A percentile compares a stretch with the other conserved stretches of the same genome.
Evolutionary conservation across 2,113 vertebrate genomes (phyloP).

Genomic region (Campylomormyrus tamandua): DNA sequence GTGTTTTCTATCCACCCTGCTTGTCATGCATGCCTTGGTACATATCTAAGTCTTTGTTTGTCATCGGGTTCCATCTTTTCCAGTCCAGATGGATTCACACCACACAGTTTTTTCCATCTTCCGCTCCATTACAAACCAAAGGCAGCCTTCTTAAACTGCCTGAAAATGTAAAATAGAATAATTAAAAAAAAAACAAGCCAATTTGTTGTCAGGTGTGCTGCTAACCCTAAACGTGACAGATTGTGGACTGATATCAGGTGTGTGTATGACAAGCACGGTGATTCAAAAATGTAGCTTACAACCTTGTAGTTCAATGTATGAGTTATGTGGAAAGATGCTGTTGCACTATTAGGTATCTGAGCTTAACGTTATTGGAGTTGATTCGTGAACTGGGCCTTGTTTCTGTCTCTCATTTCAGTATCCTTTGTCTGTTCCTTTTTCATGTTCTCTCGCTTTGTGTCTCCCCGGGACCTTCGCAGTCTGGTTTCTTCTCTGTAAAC

Average conservation of each 20-base stretch:
- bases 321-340: not conserved
- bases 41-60: constrained; percentile 35
- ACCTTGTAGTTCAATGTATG: not conserved
- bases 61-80: constrained; percentile 27
- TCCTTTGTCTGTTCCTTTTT: not conserved
- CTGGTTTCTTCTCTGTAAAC: not conserved
- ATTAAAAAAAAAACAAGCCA: not conserved
- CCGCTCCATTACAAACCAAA: not conserved
- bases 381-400: not conserved
- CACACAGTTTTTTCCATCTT: constrained; percentile 12
- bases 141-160: not conserved
- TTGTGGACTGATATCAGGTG: not conserved
- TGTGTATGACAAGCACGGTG: not conserved
- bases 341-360: not conserved
- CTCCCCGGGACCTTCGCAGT: not conserved
- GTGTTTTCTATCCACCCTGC: constrained; percentile 14
- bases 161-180: not conserved
- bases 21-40: constrained; percentile 25
- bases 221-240: not conserved
- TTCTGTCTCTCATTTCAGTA: not conserved
- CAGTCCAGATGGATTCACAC: constrained; percentile 19
- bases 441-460: not conserved
- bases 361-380: not conserved
- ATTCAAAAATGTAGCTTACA: not conserved
- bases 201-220: not conserved